These are phyloP conservation scores for Caenorhabditis virilis DNA, from an alignment of 2,888 invertebrate genomes.

Conservation along the genomic window DNA sequence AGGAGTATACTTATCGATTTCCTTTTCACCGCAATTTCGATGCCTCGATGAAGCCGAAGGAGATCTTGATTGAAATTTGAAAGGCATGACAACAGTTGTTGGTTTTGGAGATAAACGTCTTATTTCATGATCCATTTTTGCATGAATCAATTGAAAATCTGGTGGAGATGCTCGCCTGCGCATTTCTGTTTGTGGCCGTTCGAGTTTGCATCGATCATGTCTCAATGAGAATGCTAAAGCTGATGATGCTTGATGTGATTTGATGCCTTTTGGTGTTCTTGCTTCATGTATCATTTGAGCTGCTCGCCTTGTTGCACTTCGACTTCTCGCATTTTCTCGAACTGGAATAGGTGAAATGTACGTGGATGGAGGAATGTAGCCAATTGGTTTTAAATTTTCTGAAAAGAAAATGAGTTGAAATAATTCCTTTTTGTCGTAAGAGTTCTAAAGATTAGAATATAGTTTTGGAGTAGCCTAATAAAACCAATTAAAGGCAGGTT, in stretches of 20 bases:
- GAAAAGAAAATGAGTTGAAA: conserved; percentile 3
- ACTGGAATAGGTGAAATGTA: conserved; percentile 40
- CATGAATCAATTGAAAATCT: conserved; percentile 32
- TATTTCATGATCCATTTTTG: conserved; percentile 18
- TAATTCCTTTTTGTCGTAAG: neutral
- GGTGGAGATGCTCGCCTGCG: conserved; percentile 24
- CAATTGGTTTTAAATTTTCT: conserved; percentile 20
- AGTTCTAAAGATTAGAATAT: too few relatives aligned
- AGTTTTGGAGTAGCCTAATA: too few relatives aligned
- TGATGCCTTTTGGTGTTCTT: conserved; percentile 33
- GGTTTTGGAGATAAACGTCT: conserved; percentile 11
- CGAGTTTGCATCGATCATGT: conserved; percentile 20
- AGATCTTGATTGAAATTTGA: conserved; percentile 20
- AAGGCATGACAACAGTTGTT: conserved; percentile 27
- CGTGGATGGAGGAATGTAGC: conserved; percentile 32
- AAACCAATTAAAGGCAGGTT: too few relatives aligned
- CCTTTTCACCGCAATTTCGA: conserved; percentile 16
- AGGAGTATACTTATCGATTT: conserved; percentile 10
- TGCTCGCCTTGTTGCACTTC: conserved; percentile 17
- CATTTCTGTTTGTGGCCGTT: conserved; percentile 1
- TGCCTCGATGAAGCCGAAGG: conserved; percentile 15
- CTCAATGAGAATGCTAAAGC: conserved; percentile 17
- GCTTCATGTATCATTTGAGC: conserved; percentile 29
- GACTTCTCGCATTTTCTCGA: conserved; percentile 14
- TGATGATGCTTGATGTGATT: conserved; percentile 21